A percentile compares a stretch with the other conserved stretches of the same genome.
These are phyloP conservation scores for Gadus macrocephalus DNA, from an alignment of 2,113 vertebrate genomes.

Conservation along the genomic window DNA sequence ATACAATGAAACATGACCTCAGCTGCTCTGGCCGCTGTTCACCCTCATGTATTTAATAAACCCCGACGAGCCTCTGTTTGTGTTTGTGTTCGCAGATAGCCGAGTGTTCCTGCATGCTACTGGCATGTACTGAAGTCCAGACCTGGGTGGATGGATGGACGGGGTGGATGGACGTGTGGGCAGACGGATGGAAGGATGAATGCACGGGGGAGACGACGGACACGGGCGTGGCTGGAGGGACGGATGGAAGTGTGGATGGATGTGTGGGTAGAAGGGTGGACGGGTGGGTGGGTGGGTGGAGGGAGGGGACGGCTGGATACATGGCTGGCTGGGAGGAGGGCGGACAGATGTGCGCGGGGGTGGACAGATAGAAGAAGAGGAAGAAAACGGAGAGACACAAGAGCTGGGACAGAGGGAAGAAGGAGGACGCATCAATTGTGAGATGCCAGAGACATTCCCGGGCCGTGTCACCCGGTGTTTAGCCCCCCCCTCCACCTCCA, in stretches of 20 bases:
- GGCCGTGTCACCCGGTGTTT: too few species aligned
- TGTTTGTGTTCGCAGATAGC: conserved; percentile 83
- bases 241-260: background rate
- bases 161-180: conserved; percentile 39
- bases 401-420: too few species aligned
- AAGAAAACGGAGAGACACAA: conserved; percentile 9
- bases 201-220: background rate
- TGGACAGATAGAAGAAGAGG: conserved; percentile 16
- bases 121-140: conserved; percentile 85
- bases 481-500: too few species aligned
- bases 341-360: background rate
- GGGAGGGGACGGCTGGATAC: background rate
- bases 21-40: too few species aligned
- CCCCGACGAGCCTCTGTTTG: conserved; percentile 17
- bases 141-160: conserved; percentile 25
- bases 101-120: conserved; percentile 93
- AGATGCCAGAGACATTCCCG: too few species aligned
- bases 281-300: background rate
- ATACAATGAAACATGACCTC: too few species aligned
- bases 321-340: background rate
- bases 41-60: too few species aligned
- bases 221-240: background rate
- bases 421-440: too few species aligned
- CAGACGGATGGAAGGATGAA: background rate
- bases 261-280: too few species aligned